Evolutionary conservation across 2,888 invertebrate species (phyloP).

Genomic region (Cabera pusaria): DNA sequence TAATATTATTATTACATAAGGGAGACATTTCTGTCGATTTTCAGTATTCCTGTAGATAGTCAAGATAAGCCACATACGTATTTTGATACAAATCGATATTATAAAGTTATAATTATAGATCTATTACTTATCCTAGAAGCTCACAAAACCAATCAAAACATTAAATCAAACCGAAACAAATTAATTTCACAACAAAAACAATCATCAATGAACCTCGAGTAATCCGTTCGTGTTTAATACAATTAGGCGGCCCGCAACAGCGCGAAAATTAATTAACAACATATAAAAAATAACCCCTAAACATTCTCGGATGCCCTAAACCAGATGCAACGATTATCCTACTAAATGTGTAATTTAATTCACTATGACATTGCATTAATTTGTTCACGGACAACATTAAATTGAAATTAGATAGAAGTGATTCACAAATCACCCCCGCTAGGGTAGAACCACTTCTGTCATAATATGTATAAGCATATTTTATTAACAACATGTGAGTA

Average conservation of each 20-base stretch:
- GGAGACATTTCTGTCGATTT: too few relatives aligned
- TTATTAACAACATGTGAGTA: conserved; percentile 2
- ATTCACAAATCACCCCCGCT: conserved; percentile 49
- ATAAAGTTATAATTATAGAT: too few relatives aligned
- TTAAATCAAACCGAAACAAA: conserved; percentile 35
- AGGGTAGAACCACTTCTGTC: conserved; percentile 66
- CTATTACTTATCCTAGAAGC: too few relatives aligned
- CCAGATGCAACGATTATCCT: conserved; percentile 73
- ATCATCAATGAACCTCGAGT: conserved; percentile 55
- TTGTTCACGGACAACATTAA: conserved; percentile 78
- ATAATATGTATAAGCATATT: conserved; percentile 74
- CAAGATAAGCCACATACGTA: too few relatives aligned
- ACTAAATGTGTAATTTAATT: conserved; percentile 65
- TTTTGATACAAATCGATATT: too few relatives aligned
- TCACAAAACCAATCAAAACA: conserved; percentile 17
- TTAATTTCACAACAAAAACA: conserved; percentile 44
- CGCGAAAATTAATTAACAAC: conserved; percentile 70
- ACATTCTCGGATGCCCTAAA: conserved; percentile 32
- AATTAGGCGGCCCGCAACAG: conserved; percentile 57
- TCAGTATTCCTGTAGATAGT: too few relatives aligned
- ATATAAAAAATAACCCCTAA: conserved; percentile 57
- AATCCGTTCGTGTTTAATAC: conserved; percentile 62
- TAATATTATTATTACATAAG: too few relatives aligned
- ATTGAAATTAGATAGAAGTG: conserved; percentile 71
- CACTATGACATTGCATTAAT: conserved; percentile 77